Conservation (phyloP, 2,113 vertebrate genomes). For the Cardinalis cardinalis region DNA sequence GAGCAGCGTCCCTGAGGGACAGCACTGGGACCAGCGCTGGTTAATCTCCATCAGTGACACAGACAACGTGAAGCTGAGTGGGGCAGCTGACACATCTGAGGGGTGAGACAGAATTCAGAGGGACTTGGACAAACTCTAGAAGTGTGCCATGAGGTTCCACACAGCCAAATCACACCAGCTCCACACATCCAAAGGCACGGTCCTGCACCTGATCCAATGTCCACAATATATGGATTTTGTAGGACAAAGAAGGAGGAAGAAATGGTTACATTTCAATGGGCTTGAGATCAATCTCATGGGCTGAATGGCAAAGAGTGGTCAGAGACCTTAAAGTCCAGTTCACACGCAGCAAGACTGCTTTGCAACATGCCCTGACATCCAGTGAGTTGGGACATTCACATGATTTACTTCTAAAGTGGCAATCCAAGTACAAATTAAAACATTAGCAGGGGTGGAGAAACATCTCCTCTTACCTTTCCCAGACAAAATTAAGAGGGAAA, state of each 20-base stretch:
- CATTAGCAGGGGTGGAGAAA: background rate
- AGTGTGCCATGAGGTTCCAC: background rate
- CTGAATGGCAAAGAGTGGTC: background rate
- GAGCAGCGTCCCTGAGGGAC: background rate
- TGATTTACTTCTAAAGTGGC: background rate
- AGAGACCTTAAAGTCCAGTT: background rate
- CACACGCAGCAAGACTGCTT: background rate
- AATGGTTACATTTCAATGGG: background rate
- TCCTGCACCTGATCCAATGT: background rate
- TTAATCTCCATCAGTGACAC: background rate
- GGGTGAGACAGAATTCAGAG: background rate
- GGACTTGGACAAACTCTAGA: background rate
- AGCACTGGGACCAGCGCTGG: fast-evolving
- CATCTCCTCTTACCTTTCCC: background rate
- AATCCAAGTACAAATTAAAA: background rate
- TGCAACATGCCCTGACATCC: fast-evolving
- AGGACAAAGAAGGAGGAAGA: background rate
- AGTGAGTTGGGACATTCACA: background rate
- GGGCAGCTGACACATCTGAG: background rate
- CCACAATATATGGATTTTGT: background rate
- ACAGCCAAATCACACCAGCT: background rate
- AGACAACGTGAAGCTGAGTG: background rate
- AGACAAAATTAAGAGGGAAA: background rate
- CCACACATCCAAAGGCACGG: background rate
- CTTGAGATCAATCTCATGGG: background rate